phyloP scores from a whole-genome alignment of 2,888 invertebrate species.

The Polyommatus icarus region DNA sequence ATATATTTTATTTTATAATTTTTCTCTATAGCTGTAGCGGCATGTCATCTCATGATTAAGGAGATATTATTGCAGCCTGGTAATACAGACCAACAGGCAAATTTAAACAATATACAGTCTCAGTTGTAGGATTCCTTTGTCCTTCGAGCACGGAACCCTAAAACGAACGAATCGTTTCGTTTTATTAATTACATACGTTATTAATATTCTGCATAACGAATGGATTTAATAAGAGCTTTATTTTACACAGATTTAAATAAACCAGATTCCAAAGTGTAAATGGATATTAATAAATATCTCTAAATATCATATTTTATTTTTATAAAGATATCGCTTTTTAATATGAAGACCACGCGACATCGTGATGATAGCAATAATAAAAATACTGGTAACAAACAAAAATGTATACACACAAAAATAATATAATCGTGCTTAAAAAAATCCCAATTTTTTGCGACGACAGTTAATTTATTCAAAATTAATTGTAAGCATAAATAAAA shows the following conservation, averaged over 20 bases:
- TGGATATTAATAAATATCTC: background rate
- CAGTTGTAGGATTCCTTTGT: background rate
- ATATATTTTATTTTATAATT: no score
- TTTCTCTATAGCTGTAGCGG: no score
- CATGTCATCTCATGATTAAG: no score
- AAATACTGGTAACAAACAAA: background rate
- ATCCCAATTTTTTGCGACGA: background rate
- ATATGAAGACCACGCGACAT: background rate
- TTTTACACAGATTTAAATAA: background rate
- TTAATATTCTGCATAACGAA: conserved; percentile 14
- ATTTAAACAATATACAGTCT: background rate
- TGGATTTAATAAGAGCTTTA: background rate
- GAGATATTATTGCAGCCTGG: no score
- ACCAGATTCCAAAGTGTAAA: background rate
- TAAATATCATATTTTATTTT: conserved; percentile 7
- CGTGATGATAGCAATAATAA: background rate
- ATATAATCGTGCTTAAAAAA: background rate
- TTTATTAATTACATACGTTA: conserved; percentile 3
- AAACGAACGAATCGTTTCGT: background rate
- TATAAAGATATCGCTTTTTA: background rate
- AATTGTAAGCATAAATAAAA: conserved; percentile 8
- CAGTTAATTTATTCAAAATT: conserved; percentile 8
- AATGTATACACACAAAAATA: background rate
- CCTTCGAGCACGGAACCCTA: background rate
- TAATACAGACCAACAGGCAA: no score